These are phyloP conservation scores for Chloroclysta siterata DNA, from an alignment of 2,888 invertebrate genomes.

Conservation along the genomic window DNA sequence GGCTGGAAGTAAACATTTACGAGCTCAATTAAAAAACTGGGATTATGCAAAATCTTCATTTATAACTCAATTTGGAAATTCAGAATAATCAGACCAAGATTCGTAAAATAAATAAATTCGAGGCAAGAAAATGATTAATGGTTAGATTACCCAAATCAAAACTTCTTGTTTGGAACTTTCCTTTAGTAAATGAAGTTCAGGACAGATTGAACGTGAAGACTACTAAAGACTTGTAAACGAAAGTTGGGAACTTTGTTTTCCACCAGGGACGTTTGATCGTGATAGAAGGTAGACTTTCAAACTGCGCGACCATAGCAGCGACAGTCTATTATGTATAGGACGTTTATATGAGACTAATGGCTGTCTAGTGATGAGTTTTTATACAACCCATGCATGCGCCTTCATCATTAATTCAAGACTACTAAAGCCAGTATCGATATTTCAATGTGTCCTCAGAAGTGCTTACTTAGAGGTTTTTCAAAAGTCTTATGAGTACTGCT, in stretches of 20 bases:
- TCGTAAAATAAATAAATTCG: neutral
- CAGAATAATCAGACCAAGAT: too few relatives aligned
- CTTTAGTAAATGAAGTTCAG: constrained; percentile 10
- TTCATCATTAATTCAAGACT: neutral
- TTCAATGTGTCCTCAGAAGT: too few relatives aligned
- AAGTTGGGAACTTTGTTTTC: constrained; percentile 20
- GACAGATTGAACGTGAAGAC: constrained; percentile 8
- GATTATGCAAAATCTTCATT: neutral
- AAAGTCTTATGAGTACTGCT: too few relatives aligned
- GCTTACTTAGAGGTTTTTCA: too few relatives aligned
- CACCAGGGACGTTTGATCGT: constrained; percentile 12
- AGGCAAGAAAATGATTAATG: constrained; percentile 4
- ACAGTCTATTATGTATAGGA: neutral
- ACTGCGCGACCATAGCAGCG: neutral
- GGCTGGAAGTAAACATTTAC: neutral
- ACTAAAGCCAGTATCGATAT: neutral
- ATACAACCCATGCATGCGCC: too few relatives aligned
- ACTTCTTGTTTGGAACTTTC: constrained; percentile 13
- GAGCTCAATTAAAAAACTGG: neutral
- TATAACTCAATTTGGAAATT: too few relatives aligned
- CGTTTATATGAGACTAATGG: neutral
- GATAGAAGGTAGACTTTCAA: constrained; percentile 10
- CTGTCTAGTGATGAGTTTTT: too few relatives aligned
- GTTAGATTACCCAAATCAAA: constrained; percentile 8
- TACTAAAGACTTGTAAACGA: constrained; percentile 8